Evolutionary conservation across 2,888 invertebrate species (phyloP), one percentile per base, ranked within the genome.

Genomic region (Xestia rhomboidea): DNA sequence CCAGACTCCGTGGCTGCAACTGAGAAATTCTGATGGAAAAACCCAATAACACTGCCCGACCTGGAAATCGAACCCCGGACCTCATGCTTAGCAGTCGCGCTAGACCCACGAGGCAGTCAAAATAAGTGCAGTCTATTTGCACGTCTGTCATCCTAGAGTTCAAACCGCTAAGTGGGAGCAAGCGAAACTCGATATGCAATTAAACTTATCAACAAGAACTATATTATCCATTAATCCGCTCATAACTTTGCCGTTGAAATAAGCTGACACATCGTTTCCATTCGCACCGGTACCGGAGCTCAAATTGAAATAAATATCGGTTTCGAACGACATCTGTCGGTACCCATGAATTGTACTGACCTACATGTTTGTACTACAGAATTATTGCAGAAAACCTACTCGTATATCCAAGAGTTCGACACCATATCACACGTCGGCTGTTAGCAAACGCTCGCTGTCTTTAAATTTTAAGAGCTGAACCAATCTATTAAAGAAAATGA

Each of bases 271-370:
- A 27, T 73, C 34, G 71, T 68, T 86, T 73, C 46, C 67, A 85
- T 78, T 77, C 24, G 64, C 73, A 68, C 34, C 67, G 66, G 66
- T 41, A 69, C 60, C 66, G n/a, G 73, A 70, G 64, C 79, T 64
- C 44, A 69, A 81, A 84, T 81, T 79, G 81, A 81, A 87, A 85
- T 87, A 85, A 85, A 85, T 87, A 81, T 79, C 70, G 64, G 54
- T 71, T 78, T 77, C 62, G 67, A 85, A 77, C 46, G 70, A 24
- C 79, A 66, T 77, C 72, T 81, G 77, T 82, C 68, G 68, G 69
- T 68, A 63, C 75, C 76, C 81, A 84, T 84, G 79, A 87, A 77
- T 87, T 80, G 68, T 87, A 80, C 54, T 80, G 85, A 76, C 87
- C 85, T 81, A 84, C 51, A 84, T 84, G 84, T 70, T 78, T 73